Percentiles rank a stretch among this genome's conserved stretches.
Evolutionary conservation across 2,113 vertebrate species (phyloP).

Genomic region (Corythaeola cristata): DNA sequence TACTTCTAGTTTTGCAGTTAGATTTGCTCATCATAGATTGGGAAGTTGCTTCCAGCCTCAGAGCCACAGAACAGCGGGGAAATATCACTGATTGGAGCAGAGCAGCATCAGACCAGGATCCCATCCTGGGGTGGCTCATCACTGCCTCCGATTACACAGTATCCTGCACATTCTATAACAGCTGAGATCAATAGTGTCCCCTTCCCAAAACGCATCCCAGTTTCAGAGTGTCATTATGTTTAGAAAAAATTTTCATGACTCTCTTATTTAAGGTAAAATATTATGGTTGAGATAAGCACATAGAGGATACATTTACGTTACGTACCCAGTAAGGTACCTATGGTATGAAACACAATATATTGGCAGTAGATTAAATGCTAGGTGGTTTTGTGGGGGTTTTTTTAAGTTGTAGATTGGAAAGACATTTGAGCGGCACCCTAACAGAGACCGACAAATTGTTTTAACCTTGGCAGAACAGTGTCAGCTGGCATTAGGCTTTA

Average conservation of each 20-base stretch:
- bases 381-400: neutral
- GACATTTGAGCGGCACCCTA: neutral
- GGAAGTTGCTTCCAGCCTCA: neutral
- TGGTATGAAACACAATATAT: neutral
- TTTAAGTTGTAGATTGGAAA: neutral
- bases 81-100: neutral
- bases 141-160: neutral
- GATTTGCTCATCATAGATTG: neutral
- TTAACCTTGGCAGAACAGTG: neutral
- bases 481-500: neutral
- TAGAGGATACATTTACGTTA: neutral
- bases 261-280: neutral
- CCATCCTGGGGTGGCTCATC: neutral
- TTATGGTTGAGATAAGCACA: neutral
- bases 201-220: neutral
- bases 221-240: neutral
- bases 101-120: neutral
- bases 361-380: neutral
- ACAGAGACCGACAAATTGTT: neutral
- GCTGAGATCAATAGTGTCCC: neutral
- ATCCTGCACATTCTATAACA: neutral
- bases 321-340: neutral
- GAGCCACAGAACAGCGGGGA: neutral
- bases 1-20: slow-evolving; percentile 26
- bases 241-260: neutral